Conservation (phyloP, 1,140 invertebrate genomes). For the Eciton burchellii region DNA sequence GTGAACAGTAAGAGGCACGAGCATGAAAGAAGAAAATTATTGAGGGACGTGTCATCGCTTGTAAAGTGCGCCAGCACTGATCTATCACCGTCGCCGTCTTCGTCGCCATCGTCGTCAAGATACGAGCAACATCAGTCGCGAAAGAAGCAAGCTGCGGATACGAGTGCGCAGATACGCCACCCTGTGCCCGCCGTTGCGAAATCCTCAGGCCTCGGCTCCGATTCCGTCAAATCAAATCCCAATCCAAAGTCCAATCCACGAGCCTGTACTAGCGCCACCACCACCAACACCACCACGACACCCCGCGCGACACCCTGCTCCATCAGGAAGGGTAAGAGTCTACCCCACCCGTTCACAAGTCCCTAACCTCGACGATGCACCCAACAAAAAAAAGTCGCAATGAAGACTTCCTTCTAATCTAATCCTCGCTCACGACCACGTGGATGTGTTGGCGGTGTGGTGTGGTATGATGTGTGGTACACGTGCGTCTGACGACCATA, state of each 20-base stretch:
- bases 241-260: slow-evolving; percentile 83
- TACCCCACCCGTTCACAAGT: slow-evolving; percentile 84
- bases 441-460: slow-evolving; percentile 86
- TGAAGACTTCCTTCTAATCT: slow-evolving; percentile 79
- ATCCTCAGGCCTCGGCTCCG: slow-evolving; percentile 70
- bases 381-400: slow-evolving; percentile 71
- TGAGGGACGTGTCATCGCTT: slow-evolving; percentile 78
- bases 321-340: slow-evolving; percentile 86
- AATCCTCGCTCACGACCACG: slow-evolving; percentile 84
- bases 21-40: slow-evolving; percentile 82
- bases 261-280: slow-evolving; percentile 85
- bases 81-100: not conserved
- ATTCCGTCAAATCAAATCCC: slow-evolving; percentile 76
- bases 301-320: slow-evolving; percentile 86
- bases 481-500: slow-evolving; percentile 71
- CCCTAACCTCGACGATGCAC: slow-evolving; percentile 75
- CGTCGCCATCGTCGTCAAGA: slow-evolving; percentile 21
- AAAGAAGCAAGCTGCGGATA: slow-evolving; percentile 68
- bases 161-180: slow-evolving; percentile 78
- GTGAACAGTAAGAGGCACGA: slow-evolving; percentile 88
- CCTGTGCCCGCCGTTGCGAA: slow-evolving; percentile 75
- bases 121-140: slow-evolving; percentile 57
- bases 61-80: slow-evolving; percentile 74
- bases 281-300: slow-evolving; percentile 86
- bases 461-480: slow-evolving; percentile 83